Base-by-base conservation (phyloP, 2,797 vertebrate genomes). In the Pitangus sulphuratus region DNA sequence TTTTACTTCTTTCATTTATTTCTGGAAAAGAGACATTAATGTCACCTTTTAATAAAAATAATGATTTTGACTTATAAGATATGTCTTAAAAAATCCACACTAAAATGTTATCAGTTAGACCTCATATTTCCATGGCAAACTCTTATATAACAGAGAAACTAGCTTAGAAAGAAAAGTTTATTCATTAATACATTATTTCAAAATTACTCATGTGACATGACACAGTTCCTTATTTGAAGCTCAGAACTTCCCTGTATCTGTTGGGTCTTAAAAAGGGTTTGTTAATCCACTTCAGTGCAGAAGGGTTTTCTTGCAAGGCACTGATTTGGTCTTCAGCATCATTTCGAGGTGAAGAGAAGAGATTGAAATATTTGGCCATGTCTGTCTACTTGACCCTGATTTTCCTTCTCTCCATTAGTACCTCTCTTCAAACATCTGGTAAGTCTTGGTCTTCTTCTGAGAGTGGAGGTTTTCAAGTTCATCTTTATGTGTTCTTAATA, bases 191-290 rank as follows among this genome's bases (percentile, higher is more conserved):
- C 90, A 86, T 93, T 93, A 89, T 95, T 97, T 96, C 78, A 86
- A 86, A 96, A 80, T 86, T 70, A 37, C 87, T 93, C 98, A 98
- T 97, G 97, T 98, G 98, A 98, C 98, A 98, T 93, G 97, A 98
- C 97, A 97, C 94, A 90, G 97, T 97, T 97, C 97, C 98, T 97
- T 96, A 97, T 98, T 98, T 97, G 96, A 90, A 89, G 90, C 61
- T 92, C 90, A 92, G 86, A 93, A 95, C 94, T 96, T 97, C 97
- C 97, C 48, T 96, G 78, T 95, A 74, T 88, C 30, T 65, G 15
- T 19, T 3, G 5, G 16, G 31, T 87, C 94, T 88, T 94, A 80
- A 95, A 84, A 75, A 87, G 89, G 62, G 60, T 84, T 88, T 83
- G 87, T 79, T 79, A 84, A 81, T 81, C 61, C 22, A 2, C 37